Evolutionary conservation across 2,888 invertebrate genomes (phyloP).

Genomic region (Kryphioiulus occultus): DNA sequence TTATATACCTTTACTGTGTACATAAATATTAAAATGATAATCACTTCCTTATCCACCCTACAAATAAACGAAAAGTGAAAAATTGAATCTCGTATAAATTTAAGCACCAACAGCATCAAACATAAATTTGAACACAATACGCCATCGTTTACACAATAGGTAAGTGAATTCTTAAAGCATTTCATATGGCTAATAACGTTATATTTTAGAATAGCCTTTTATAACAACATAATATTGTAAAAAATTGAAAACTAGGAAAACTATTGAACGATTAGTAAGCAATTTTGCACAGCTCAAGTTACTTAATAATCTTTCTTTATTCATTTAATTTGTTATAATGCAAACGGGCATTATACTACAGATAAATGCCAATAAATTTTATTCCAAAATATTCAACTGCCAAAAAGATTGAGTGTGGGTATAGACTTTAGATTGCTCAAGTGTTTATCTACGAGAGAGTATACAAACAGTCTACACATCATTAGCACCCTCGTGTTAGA

Average conservation of each 20-base stretch:
- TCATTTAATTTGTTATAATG: too few relatives aligned
- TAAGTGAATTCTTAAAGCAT: not conserved
- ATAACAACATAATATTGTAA: too few relatives aligned
- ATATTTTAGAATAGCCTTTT: not conserved
- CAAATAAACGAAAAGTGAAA: not conserved
- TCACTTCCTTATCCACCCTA: slow-evolving; percentile 1
- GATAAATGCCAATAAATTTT: too few relatives aligned
- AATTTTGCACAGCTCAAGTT: too few relatives aligned
- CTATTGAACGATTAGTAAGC: too few relatives aligned
- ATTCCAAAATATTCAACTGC: too few relatives aligned
- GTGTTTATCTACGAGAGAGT: not conserved
- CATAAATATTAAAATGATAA: not conserved
- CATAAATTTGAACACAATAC: not conserved
- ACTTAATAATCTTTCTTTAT: too few relatives aligned
- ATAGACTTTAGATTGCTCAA: too few relatives aligned
- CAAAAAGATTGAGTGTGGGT: too few relatives aligned
- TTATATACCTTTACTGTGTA: not conserved
- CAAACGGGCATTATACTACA: too few relatives aligned
- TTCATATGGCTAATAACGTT: not conserved
- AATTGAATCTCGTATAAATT: not conserved
- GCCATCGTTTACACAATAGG: not conserved
- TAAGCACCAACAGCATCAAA: not conserved
- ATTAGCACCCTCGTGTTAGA: not conserved
- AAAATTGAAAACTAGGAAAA: too few relatives aligned
- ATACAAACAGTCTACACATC: not conserved